Percentiles rank a stretch among this genome's conserved stretches.
Evolutionary conservation across 2,888 invertebrate genomes (phyloP).

Genomic region (Neocrepidodera transversa): DNA sequence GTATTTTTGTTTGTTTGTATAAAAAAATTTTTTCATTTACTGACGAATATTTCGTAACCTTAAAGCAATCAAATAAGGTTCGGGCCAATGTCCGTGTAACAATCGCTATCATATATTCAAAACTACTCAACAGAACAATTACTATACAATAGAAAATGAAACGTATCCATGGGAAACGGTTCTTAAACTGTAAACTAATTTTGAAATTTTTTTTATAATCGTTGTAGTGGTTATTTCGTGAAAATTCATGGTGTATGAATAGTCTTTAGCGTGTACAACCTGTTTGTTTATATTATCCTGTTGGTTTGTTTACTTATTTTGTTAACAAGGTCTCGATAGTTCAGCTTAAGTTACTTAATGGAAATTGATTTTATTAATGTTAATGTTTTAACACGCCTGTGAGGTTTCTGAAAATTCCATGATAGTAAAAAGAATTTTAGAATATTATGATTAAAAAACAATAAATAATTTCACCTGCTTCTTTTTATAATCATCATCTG

Average conservation of each 20-base stretch:
- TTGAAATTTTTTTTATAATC: neutral
- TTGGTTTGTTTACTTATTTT: conserved; percentile 11
- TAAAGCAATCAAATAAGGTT: neutral
- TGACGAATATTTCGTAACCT: neutral
- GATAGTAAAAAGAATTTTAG: too few species aligned
- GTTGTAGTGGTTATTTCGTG: conserved; percentile 3
- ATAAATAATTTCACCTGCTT: conserved; percentile 1
- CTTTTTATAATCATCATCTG: neutral
- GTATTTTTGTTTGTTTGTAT: too few species aligned
- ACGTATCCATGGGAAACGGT: conserved; percentile 1
- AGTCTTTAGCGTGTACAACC: conserved; percentile 5
- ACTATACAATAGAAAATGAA: neutral
- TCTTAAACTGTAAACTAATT: conserved; percentile 3
- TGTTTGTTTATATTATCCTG: conserved; percentile 17
- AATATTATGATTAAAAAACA: too few species aligned
- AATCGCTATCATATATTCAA: neutral
- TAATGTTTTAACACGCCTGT: neutral
- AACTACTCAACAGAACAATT: conserved; percentile 8
- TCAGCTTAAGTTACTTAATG: conserved; percentile 14
- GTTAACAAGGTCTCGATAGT: conserved; percentile 19
- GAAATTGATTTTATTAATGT: conserved; percentile 11
- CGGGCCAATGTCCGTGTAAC: conserved; percentile 9
- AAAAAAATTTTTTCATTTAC: too few species aligned
- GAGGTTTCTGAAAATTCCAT: neutral
- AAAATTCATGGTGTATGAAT: conserved; percentile 4